Percentiles rank a stretch among this genome's conserved stretches.
These are phyloP conservation scores for Adelosebastes latens DNA, from an alignment of 2,797 vertebrate species.

Conservation along the genomic window DNA sequence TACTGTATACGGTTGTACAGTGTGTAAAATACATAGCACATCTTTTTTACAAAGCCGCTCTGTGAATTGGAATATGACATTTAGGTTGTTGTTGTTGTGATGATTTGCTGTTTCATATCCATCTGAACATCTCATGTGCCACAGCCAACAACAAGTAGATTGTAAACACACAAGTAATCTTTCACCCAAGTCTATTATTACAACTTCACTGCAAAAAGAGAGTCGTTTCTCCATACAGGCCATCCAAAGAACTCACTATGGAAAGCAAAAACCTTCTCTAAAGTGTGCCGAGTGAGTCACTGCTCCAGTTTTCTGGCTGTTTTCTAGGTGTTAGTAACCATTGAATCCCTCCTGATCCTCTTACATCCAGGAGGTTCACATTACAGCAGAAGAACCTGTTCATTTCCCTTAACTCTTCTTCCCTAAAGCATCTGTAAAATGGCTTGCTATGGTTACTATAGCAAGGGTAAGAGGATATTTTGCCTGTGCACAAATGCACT, in stretches of 20 bases:
- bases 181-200: neutral
- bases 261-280: neutral
- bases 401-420: neutral
- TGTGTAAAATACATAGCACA: constrained; percentile 7
- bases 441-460: neutral
- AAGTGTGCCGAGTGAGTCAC: constrained; percentile 11
- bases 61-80: neutral
- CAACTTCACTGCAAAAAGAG: neutral
- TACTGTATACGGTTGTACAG: constrained; percentile 11
- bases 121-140: neutral
- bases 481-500: neutral
- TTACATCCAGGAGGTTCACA: constrained; percentile 31
- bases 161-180: constrained; percentile 4
- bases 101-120: neutral
- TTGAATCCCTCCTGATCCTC: constrained; percentile 28
- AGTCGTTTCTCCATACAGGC: neutral
- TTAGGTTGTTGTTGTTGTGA: neutral
- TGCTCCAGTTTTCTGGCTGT: constrained; percentile 29
- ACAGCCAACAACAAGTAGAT: neutral
- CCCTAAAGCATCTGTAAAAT: neutral
- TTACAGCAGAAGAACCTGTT: constrained; percentile 26
- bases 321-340: constrained; percentile 24
- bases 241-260: neutral
- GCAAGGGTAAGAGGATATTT: neutral
- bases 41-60: constrained; percentile 19